Evolutionary conservation across 2,888 invertebrate species (phyloP).

Genomic region (Nebria brevicollis): DNA sequence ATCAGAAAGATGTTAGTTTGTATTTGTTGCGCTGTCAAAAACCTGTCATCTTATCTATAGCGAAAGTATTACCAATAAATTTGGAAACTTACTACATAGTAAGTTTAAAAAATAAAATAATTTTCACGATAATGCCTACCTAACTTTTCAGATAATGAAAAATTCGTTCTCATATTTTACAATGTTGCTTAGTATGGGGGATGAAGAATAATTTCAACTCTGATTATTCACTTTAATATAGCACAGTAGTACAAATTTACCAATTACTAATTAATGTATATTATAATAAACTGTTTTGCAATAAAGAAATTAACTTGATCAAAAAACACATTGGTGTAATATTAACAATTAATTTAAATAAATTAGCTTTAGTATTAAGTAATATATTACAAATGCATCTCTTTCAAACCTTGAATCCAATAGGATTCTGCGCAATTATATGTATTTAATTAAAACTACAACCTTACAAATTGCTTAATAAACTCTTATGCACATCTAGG

Average conservation of each 20-base stretch:
- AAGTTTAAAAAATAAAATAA: conserved; percentile 3
- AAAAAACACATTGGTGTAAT: too few relatives aligned
- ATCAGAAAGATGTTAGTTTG: conserved; percentile 29
- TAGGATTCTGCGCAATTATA: background rate
- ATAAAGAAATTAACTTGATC: too few relatives aligned
- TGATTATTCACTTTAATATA: too few relatives aligned
- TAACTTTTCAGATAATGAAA: conserved; percentile 33
- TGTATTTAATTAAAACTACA: background rate
- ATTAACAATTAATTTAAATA: background rate
- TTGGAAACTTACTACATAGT: conserved; percentile 28
- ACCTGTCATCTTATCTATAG: conserved; percentile 9
- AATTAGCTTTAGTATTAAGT: background rate
- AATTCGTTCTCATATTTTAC: conserved; percentile 34
- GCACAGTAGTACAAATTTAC: too few relatives aligned
- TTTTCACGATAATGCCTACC: too few relatives aligned
- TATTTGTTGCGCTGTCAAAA: conserved; percentile 23
- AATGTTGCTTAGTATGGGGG: conserved; percentile 21
- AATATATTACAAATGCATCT: background rate
- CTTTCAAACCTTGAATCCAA: background rate
- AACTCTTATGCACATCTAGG: background rate
- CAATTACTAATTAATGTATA: too few relatives aligned
- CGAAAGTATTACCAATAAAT: conserved; percentile 25
- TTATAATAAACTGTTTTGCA: too few relatives aligned
- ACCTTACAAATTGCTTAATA: background rate
- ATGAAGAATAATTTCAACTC: background rate